These are phyloP conservation scores for Cardinalis cardinalis DNA, from an alignment of 2,113 vertebrate genomes.

Conservation along the genomic window DNA sequence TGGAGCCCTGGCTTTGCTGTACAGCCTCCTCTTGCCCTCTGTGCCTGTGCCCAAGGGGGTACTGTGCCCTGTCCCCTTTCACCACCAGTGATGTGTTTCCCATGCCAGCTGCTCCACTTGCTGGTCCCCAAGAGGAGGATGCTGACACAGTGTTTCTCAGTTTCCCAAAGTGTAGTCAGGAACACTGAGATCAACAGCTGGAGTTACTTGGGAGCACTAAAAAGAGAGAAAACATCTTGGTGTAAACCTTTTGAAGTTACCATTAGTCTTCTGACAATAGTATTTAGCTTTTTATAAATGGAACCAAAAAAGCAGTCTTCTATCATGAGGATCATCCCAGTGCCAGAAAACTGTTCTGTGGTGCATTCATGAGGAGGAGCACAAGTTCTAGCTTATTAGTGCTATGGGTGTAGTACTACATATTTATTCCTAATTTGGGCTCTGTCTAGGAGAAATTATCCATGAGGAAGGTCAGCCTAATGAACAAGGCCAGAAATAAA, in stretches of 20 bases:
- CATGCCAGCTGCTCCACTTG: fast-evolving
- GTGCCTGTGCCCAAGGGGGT: fast-evolving
- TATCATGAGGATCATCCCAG: background rate
- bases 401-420: constrained; percentile 1
- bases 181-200: background rate
- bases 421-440: constrained; percentile 66
- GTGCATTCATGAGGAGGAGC: background rate
- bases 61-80: background rate
- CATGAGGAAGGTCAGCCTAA: constrained; percentile 33
- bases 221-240: background rate
- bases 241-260: background rate
- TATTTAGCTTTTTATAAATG: background rate
- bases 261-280: background rate
- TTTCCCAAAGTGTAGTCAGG: background rate
- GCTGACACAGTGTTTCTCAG: background rate
- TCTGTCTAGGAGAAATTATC: constrained; percentile 48
- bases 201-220: background rate
- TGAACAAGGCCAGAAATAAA: constrained; percentile 56
- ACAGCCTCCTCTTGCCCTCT: background rate
- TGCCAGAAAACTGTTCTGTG: background rate
- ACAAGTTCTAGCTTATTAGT: constrained; percentile 10
- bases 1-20: background rate
- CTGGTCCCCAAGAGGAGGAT: background rate
- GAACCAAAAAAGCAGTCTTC: background rate
- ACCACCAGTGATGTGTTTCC: background rate